Percentiles rank a stretch among this genome's conserved stretches.
Evolutionary conservation across 2,888 invertebrate species (phyloP).

Genomic region (Pinctada fucata): DNA sequence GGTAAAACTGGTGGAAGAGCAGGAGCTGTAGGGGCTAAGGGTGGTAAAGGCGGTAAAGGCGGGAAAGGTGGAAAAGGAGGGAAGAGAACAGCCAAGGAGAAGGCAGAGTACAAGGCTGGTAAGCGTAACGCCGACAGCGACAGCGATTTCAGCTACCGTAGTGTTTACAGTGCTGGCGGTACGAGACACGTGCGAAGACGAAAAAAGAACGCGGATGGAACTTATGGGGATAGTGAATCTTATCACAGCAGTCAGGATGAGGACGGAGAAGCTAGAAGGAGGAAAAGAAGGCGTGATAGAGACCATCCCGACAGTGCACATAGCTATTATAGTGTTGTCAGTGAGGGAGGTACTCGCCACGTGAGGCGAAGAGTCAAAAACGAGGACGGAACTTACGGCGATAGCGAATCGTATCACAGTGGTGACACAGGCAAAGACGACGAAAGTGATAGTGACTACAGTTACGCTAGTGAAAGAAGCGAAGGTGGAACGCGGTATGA

Average conservation of each 20-base stretch:
- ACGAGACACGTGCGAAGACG: constrained; percentile 68
- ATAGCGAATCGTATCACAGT: constrained; percentile 54
- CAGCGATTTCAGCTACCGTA: constrained; percentile 71
- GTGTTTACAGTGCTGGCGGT: constrained; percentile 68
- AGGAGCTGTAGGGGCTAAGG: not conserved
- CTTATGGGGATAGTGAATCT: constrained; percentile 66
- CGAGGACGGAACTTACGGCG: constrained; percentile 61
- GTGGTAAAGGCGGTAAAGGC: constrained; percentile 10
- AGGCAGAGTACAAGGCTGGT: constrained; percentile 56
- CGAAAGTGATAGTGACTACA: constrained; percentile 47
- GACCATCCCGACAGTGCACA: constrained; percentile 69
- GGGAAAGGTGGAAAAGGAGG: constrained; percentile 37
- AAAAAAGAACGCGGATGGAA: constrained; percentile 65
- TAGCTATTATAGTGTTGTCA: constrained; percentile 65
- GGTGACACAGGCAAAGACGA: constrained; percentile 38
- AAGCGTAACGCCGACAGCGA: constrained; percentile 68
- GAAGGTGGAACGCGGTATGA: constrained; percentile 70
- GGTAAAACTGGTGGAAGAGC: not conserved
- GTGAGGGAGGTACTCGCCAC: constrained; percentile 59
- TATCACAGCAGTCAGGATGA: constrained; percentile 72
- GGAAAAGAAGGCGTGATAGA: constrained; percentile 63
- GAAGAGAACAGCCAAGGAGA: constrained; percentile 36
- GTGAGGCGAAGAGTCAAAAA: constrained; percentile 53
- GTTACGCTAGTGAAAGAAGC: constrained; percentile 65
- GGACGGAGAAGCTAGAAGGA: constrained; percentile 65